Conservation (phyloP, 2,888 invertebrate species). For the Diachrysia chrysitis region DNA sequence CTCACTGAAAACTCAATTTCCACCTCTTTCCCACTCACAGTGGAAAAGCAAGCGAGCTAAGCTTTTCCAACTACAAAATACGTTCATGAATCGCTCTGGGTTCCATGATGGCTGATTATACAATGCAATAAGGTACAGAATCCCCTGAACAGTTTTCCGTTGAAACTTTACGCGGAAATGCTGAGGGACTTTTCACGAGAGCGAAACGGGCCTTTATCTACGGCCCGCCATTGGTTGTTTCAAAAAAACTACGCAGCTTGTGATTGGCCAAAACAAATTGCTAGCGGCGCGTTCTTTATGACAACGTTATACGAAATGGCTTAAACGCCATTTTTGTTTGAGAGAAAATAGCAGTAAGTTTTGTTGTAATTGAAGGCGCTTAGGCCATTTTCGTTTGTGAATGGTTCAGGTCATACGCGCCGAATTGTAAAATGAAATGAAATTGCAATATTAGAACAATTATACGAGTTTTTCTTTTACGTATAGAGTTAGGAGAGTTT, state of each 20-base stretch:
- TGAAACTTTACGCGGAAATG: conserved; percentile 65
- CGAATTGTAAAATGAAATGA: conserved; percentile 59
- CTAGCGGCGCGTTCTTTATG: conserved; percentile 84
- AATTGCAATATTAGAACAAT: conserved; percentile 81
- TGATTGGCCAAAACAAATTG: conserved; percentile 90
- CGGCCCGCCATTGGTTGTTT: conserved; percentile 86
- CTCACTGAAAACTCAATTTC: conserved; percentile 52
- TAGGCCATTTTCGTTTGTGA: conserved; percentile 59
- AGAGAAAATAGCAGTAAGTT: conserved; percentile 64
- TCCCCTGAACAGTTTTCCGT: conserved; percentile 77
- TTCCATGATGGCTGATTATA: conserved; percentile 90
- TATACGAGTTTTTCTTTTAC: conserved; percentile 74
- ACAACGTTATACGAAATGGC: conserved; percentile 75
- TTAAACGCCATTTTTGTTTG: conserved; percentile 65
- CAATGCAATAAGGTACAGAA: conserved; percentile 83
- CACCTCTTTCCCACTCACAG: conserved; percentile 68
- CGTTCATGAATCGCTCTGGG: conserved; percentile 83
- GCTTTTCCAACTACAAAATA: conserved; percentile 75
- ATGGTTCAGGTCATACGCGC: conserved; percentile 49
- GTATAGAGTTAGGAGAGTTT: conserved; percentile 48
- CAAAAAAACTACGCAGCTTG: conserved; percentile 82
- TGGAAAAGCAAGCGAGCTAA: conserved; percentile 78
- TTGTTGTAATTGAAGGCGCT: conserved; percentile 29
- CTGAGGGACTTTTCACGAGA: conserved; percentile 73
- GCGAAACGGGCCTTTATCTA: conserved; percentile 83